A percentile compares a stretch with the other conserved stretches of the same genome.
Conservation (phyloP, 2,797 vertebrate species). For the Protosalanx chinensis region DNA sequence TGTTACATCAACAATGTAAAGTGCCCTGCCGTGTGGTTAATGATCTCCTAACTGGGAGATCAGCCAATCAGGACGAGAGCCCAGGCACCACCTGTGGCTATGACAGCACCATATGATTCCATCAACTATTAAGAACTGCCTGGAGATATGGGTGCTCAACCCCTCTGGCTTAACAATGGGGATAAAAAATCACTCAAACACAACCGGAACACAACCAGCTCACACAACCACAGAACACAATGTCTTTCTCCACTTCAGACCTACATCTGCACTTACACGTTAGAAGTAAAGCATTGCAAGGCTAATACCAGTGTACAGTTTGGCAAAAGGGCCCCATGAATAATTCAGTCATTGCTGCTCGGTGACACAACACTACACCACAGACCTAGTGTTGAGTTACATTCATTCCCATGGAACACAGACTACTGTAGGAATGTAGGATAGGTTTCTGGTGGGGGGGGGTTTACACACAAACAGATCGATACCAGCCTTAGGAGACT, state of each 20-base stretch:
- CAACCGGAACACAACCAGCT: background rate
- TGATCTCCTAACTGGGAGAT: constrained; percentile 6
- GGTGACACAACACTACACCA: background rate
- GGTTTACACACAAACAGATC: too few relatives aligned
- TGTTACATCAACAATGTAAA: too few relatives aligned
- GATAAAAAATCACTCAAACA: background rate
- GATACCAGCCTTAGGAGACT: too few relatives aligned
- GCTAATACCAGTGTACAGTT: constrained; percentile 32
- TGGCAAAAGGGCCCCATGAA: constrained; percentile 43
- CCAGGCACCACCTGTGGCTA: constrained; percentile 49
- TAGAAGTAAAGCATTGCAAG: constrained; percentile 35
- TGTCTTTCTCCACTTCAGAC: background rate
- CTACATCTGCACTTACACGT: background rate
- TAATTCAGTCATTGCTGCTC: constrained; percentile 40
- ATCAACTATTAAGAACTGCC: constrained; percentile 65
- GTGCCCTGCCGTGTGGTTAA: too few relatives aligned
- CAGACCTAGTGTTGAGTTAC: constrained; percentile 3
- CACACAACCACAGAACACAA: too few relatives aligned
- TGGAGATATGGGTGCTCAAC: constrained; percentile 21
- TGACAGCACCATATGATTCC: constrained; percentile 61
- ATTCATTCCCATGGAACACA: background rate
- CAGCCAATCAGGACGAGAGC: constrained; percentile 28
- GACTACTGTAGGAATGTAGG: constrained; percentile 1
- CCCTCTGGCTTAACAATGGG: constrained; percentile 13
- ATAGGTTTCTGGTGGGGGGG: background rate